phyloP scores from a whole-genome alignment of 1,140 invertebrate genomes.

The Oryzaephilus surinamensis region DNA sequence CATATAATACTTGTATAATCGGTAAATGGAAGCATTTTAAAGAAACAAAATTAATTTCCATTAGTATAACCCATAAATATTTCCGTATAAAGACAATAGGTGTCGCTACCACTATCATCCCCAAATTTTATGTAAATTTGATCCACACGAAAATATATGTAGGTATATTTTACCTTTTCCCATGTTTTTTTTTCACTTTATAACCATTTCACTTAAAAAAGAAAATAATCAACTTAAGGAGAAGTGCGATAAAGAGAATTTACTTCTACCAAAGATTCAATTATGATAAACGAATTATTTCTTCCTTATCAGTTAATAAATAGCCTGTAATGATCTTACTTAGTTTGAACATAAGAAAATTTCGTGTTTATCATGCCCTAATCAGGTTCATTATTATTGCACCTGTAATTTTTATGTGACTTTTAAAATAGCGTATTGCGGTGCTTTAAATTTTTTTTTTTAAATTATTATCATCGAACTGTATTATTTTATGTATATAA shows the following conservation, averaged over 20 bases:
- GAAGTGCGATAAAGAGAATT: too few relatives aligned
- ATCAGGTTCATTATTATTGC: conserved; percentile 12
- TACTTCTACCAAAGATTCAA: conserved; percentile 31
- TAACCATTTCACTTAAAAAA: not conserved
- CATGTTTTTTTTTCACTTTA: not conserved
- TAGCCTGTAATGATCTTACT: conserved; percentile 18
- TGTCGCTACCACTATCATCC: not conserved
- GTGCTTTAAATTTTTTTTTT: too few relatives aligned
- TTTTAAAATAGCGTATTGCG: too few relatives aligned
- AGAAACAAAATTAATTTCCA: not conserved
- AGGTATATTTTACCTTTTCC: not conserved
- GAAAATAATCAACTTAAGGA: too few relatives aligned
- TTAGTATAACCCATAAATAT: not conserved
- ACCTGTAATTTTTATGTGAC: too few relatives aligned
- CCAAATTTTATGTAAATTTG: not conserved
- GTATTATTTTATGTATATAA: not conserved
- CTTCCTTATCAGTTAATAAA: conserved; percentile 31
- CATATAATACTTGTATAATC: not conserved
- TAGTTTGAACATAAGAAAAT: conserved; percentile 17
- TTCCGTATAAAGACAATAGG: not conserved
- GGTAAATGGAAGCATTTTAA: not conserved
- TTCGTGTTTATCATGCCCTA: conserved; percentile 17
- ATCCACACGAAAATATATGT: not conserved
- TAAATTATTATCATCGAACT: not conserved
- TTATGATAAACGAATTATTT: conserved; percentile 30